A percentile compares a stretch with the other conserved stretches of the same genome.
These are phyloP conservation scores for Ammospiza nelsoni DNA, from an alignment of 2,113 vertebrate genomes.

Conservation along the genomic window DNA sequence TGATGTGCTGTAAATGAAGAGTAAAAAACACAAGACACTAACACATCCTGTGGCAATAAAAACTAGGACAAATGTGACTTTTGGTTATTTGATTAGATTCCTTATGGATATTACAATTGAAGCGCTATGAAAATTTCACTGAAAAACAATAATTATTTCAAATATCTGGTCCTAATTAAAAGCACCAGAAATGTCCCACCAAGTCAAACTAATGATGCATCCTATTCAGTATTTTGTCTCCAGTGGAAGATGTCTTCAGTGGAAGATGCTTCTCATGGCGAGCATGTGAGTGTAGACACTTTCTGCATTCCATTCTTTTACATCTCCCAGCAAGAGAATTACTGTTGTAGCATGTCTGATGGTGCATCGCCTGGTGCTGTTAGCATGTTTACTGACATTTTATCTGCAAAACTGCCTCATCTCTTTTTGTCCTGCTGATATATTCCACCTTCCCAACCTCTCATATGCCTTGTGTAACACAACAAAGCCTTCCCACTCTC, in stretches of 20 bases:
- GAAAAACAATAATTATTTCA: neutral
- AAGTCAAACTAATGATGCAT: neutral
- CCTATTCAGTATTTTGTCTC: neutral
- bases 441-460: neutral
- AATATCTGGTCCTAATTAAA: neutral
- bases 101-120: neutral
- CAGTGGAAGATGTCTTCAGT: neutral
- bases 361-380: neutral
- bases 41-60: neutral
- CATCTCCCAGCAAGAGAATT: neutral
- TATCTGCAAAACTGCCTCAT: neutral
- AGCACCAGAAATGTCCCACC: neutral
- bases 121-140: neutral
- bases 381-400: neutral
- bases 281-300: neutral
- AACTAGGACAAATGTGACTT: neutral
- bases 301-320: neutral
- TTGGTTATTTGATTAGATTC: neutral
- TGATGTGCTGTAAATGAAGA: neutral
- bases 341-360: neutral
- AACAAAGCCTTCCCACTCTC: neutral
- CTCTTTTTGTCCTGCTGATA: neutral
- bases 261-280: neutral
- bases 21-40: neutral
- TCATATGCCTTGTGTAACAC: neutral